Percentiles rank a stretch among this genome's conserved stretches.
phyloP scores from a whole-genome alignment of 2,797 vertebrate species.

The Morelia viridis region DNA sequence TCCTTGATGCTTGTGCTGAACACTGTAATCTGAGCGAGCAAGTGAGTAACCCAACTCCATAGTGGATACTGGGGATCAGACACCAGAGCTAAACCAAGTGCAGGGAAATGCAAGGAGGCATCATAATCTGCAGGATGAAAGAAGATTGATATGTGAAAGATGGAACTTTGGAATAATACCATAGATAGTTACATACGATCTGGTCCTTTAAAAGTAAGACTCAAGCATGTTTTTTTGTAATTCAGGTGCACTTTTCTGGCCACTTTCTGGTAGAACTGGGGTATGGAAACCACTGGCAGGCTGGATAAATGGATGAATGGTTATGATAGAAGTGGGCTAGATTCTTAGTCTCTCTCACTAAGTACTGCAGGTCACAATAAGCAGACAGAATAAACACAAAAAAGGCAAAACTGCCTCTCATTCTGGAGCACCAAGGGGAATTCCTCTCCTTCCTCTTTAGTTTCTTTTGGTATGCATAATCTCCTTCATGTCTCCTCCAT shows the following conservation, averaged over 20 bases:
- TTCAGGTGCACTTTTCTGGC: neutral
- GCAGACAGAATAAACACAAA: no score
- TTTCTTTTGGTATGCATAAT: no score
- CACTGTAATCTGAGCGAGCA: conserved; percentile 87
- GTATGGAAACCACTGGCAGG: neutral
- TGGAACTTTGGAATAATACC: neutral
- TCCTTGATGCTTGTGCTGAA: conserved; percentile 89
- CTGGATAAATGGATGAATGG: neutral
- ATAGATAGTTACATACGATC: neutral
- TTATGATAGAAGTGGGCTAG: neutral
- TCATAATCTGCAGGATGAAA: no score
- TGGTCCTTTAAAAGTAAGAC: neutral
- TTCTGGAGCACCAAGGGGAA: no score
- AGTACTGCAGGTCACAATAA: no score
- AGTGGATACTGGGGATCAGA: neutral
- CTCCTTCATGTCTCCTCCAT: no score
- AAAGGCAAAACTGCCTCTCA: no score
- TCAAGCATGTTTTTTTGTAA: neutral
- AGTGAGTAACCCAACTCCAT: conserved; percentile 65
- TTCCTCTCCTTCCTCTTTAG: no score
- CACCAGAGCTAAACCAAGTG: neutral
- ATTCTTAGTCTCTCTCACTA: neutral
- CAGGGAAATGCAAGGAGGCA: neutral
- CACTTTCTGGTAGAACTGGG: neutral
- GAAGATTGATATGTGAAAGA: neutral